Evolutionary conservation across 1,140 invertebrate genomes (phyloP), one percentile per base, ranked within the genome.

Genomic region (Berghia stephanieae): DNA sequence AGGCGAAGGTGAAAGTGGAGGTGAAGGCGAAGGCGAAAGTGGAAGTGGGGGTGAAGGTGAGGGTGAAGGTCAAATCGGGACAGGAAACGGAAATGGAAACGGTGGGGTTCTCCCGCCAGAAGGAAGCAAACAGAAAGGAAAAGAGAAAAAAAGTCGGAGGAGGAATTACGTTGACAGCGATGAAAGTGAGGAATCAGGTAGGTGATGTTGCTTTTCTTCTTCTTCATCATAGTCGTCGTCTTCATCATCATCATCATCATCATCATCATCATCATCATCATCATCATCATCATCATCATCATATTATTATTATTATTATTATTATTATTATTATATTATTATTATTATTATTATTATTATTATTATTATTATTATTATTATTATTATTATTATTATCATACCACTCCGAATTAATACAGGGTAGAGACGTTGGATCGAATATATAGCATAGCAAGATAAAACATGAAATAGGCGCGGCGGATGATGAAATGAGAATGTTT

Each of bases 151-250:
- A 16, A 31, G 27, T 31, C 6, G 49, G 21, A 40, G 71, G 21
- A 24, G 43, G 10, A 21, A 38, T 2, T 6, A 31, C 3, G 36
- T 27, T n/a, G 71, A 57, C 1, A 73, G 71, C 34, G 10, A 55
- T 13, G 71, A 57, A 8, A 73, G 71, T 40, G 27, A 18, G 4
- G 71, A 73, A 16, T 73, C 71, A 46, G 71, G 71, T 73, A 73
- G 27, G 68, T 13, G 46, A 49, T n/a, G n/a, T 24, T 63, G 57
- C 57, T 8, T 63, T 31, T 16, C 8, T 16, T 8, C 57, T 63
- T 31, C 18, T 63, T 24, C 57, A 27, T 24, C 27, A 16, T 63
- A 31, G 57, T 31, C 57, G 34, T 24, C 8, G 57, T 31, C 27
- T 46, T 27, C 31, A 2, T 31, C 43, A 72, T 72, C 70, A 34